Evolutionary conservation across 2,888 invertebrate genomes (phyloP).

Genomic region (Thysanoteuthis rhombus): DNA sequence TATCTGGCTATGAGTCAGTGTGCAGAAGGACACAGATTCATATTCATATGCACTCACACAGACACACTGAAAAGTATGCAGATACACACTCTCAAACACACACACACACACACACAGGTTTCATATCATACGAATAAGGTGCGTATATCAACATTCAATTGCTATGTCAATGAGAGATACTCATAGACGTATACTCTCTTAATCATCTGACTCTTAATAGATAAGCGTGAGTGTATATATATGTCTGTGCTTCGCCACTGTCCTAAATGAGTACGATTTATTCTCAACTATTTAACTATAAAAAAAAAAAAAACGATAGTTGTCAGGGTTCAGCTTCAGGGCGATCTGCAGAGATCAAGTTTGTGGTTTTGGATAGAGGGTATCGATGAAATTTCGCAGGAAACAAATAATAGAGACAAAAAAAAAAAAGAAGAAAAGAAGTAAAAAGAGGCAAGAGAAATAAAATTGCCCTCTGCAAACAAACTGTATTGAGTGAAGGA

Average conservation of each 20-base stretch:
- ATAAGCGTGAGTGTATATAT: too few relatives aligned
- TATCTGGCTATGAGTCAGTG: too few relatives aligned
- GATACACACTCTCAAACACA: too few relatives aligned
- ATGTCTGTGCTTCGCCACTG: neutral
- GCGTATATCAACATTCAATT: too few relatives aligned
- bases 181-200: too few relatives aligned
- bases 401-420: neutral
- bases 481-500: neutral
- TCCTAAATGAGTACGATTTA: neutral
- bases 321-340: neutral
- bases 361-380: neutral
- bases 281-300: neutral
- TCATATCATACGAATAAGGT: too few relatives aligned
- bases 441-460: neutral
- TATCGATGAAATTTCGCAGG: neutral
- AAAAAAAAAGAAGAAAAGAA: neutral
- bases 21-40: too few relatives aligned
- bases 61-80: too few relatives aligned
- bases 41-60: too few relatives aligned
- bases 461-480: neutral
- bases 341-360: neutral
- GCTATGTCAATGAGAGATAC: too few relatives aligned
- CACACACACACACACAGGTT: too few relatives aligned
- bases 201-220: too few relatives aligned
- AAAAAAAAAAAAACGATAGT: neutral